Evolutionary conservation across 2,888 invertebrate genomes (phyloP).

Genomic region (Magallana nippona): DNA sequence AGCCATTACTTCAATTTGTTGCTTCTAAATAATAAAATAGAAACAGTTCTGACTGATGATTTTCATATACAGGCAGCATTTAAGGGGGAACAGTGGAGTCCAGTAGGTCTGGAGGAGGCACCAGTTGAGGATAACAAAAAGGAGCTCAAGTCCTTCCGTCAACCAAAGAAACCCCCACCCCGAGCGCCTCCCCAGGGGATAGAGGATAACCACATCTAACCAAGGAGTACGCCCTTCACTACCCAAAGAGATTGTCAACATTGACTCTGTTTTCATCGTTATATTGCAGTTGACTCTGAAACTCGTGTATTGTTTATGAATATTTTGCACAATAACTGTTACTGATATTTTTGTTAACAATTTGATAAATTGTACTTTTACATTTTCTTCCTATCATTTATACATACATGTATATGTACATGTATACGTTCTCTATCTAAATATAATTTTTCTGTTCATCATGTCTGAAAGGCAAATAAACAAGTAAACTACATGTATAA

Average conservation of each 20-base stretch:
- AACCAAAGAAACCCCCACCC: slow-evolving; percentile 62
- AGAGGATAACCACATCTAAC: not conserved
- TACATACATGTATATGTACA: too few relatives aligned
- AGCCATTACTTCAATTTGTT: too few relatives aligned
- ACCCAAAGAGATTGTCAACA: not conserved
- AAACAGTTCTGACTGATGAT: not conserved
- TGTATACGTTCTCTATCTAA: too few relatives aligned
- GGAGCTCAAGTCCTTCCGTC: slow-evolving; percentile 57
- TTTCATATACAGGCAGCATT: slow-evolving; percentile 69
- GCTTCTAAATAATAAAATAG: not conserved
- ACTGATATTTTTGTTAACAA: too few relatives aligned
- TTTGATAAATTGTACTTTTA: too few relatives aligned
- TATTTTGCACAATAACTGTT: too few relatives aligned
- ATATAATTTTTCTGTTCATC: too few relatives aligned
- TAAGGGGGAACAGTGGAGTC: slow-evolving; percentile 75
- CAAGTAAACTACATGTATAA: too few relatives aligned
- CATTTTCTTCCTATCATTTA: too few relatives aligned
- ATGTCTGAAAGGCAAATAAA: too few relatives aligned
- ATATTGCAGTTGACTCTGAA: too few relatives aligned
- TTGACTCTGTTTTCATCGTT: not conserved
- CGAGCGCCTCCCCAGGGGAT: slow-evolving; percentile 46
- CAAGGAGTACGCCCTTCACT: not conserved
- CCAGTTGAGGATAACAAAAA: slow-evolving; percentile 50
- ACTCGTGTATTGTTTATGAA: too few relatives aligned
- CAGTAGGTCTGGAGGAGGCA: slow-evolving; percentile 58